Base-by-base conservation (phyloP, 2,113 vertebrate genomes). In the Lepus americanus region DNA sequence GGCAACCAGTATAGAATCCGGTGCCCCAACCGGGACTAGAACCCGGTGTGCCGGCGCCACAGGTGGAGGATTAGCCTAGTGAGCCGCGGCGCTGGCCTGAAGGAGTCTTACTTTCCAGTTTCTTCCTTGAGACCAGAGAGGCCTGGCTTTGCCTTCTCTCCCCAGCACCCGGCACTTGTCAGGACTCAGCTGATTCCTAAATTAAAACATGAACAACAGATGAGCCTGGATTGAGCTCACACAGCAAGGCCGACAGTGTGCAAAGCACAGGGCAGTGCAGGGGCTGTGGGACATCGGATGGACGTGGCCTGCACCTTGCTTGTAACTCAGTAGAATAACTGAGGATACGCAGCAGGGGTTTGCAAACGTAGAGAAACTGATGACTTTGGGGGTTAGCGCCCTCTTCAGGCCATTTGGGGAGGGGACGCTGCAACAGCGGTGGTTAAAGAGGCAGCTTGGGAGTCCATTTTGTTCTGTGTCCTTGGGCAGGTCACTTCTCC, bases 251-350 rank as follows among this genome's bases (percentile, higher is more conserved):
- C 23, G 7, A 4, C 6, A 4, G 2, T 11, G 10, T 33, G 0
- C 23, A 6, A 63, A 27, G 51, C 20, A 10, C 53, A 36, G 63
- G 44, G 3, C 6, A 5, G 9, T 2, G 10, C 2, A 0, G 23
- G 5, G 39, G 14, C 63, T 5, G 6, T 2, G 1, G 22, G n/a
- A 1, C n/a, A 39, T 14, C 0, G 0, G 22, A 49, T 0, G 0
- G 22, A 49, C 63, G 67, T 53, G 27, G 9, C 6, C 17, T 12
- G 11, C 70, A 13, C 1, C 3, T 25, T 9, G 72, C 70, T 39
- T 66, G 16, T 29, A 6, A 64, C 74, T 44, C 27, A 39, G 0
- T 23, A 22, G 27, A 6, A 44, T 44, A 44, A 44, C 44, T 36
- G 33, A 44, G 44, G 44, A 44, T 44, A 44, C 44, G 44, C 44